Conservation (phyloP, 2,113 vertebrate species). For the Stomatorhinus ivindoensis region DNA sequence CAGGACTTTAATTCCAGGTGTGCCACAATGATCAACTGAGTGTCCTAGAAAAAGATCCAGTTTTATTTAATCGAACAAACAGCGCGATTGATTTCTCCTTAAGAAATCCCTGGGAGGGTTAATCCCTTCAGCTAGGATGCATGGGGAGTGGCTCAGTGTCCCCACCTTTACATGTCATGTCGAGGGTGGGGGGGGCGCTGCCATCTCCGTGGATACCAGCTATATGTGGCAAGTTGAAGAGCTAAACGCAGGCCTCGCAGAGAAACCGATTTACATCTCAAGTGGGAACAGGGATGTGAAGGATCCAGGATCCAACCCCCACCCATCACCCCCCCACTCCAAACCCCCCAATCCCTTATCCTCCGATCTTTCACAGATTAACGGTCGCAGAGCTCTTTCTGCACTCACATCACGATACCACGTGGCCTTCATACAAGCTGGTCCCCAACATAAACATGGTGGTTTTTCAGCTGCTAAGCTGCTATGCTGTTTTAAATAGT, state of each 20-base stretch:
- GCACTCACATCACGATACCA: constrained; percentile 43
- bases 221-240: constrained; percentile 30
- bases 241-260: constrained; percentile 34
- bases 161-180: neutral
- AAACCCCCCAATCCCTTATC: constrained; percentile 30
- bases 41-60: neutral
- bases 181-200: constrained; percentile 5
- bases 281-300: constrained; percentile 51
- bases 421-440: constrained; percentile 59
- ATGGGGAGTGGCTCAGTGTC: neutral
- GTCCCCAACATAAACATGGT: constrained; percentile 34
- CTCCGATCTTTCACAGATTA: constrained; percentile 37
- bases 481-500: constrained; percentile 41
- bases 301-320: constrained; percentile 14
- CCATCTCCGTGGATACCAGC: constrained; percentile 41
- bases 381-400: constrained; percentile 46
- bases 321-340: constrained; percentile 35
- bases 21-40: neutral
- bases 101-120: neutral
- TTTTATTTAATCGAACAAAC: neutral
- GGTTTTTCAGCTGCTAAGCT: constrained; percentile 58
- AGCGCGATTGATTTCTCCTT: neutral
- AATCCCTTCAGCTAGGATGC: neutral
- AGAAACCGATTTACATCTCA: constrained; percentile 70
- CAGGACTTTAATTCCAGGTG: too few relatives aligned